Percentiles rank a stretch among this genome's conserved stretches.
These are phyloP conservation scores for Octomys mimax DNA, from an alignment of 2,797 vertebrate species.

Conservation along the genomic window DNA sequence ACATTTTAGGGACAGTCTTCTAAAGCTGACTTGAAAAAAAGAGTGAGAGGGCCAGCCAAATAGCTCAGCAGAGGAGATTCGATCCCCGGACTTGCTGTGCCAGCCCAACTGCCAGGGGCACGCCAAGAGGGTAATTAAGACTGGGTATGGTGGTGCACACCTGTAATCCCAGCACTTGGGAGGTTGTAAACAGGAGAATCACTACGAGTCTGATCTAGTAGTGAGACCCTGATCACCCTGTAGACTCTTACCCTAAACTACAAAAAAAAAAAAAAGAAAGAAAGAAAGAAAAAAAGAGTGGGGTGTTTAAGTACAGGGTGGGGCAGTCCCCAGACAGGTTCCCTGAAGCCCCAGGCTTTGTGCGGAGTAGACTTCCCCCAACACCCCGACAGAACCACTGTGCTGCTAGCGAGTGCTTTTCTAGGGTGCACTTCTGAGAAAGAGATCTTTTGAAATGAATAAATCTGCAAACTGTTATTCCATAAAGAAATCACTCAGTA, in stretches of 20 bases:
- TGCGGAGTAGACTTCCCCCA: no score
- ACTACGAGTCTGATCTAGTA: no score
- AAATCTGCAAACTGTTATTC: conserved; percentile 4
- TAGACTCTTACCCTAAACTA: no score
- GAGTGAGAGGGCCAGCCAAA: neutral
- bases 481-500: conserved; percentile 14
- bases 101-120: no score
- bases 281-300: neutral
- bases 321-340: no score
- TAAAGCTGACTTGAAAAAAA: conserved; percentile 1
- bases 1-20: neutral
- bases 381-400: neutral
- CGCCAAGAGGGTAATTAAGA: no score
- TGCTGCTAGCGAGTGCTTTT: neutral
- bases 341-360: neutral
- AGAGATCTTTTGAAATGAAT: conserved; percentile 27
- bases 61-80: no score
- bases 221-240: no score
- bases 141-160: no score
- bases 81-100: no score
- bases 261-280: neutral
- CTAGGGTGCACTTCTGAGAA: neutral
- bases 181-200: no score
- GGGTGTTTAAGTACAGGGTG: neutral
- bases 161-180: no score